These are phyloP conservation scores for Hyperoplus lanceolatus DNA, from an alignment of 2,797 vertebrate species.

Conservation along the genomic window DNA sequence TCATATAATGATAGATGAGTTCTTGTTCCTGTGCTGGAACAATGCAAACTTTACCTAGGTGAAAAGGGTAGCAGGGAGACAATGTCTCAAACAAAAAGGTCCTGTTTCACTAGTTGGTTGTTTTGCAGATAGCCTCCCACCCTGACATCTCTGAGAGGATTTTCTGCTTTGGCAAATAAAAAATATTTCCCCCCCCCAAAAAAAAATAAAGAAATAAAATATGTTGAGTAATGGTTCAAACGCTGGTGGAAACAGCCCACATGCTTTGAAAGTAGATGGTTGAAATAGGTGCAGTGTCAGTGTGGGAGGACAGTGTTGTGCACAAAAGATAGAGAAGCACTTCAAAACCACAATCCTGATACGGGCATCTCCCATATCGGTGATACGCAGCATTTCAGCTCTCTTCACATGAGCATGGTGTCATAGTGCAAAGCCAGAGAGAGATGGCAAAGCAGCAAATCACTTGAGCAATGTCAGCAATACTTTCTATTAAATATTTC, in stretches of 20 bases:
- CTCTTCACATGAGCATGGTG: constrained; percentile 3
- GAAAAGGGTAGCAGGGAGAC: background rate
- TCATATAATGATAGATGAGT: too few species aligned
- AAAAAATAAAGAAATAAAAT: constrained; percentile 1
- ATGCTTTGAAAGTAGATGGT: constrained; percentile 52
- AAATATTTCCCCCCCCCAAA: background rate
- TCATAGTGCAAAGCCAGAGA: constrained; percentile 8
- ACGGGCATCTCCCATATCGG: constrained; percentile 28
- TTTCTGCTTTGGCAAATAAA: constrained; percentile 42
- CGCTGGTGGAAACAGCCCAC: constrained; percentile 49
- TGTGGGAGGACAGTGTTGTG: constrained; percentile 65
- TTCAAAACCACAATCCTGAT: constrained; percentile 22
- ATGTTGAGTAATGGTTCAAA: constrained; percentile 35
- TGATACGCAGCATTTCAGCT: constrained; percentile 40
- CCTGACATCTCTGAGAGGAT: constrained; percentile 44
- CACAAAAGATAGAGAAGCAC: constrained; percentile 44
- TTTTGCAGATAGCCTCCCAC: constrained; percentile 29
- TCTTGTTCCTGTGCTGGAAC: background rate
- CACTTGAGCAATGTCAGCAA: constrained; percentile 6
- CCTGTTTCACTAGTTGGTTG: background rate
- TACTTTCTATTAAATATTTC: constrained; percentile 22
- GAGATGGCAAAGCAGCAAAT: constrained; percentile 15
- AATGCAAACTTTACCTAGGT: constrained; percentile 8
- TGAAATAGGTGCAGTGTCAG: constrained; percentile 41
- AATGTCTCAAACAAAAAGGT: background rate